phyloP scores from a whole-genome alignment of 92 coral and sea anemone species.

The Meandrina meandrites region DNA sequence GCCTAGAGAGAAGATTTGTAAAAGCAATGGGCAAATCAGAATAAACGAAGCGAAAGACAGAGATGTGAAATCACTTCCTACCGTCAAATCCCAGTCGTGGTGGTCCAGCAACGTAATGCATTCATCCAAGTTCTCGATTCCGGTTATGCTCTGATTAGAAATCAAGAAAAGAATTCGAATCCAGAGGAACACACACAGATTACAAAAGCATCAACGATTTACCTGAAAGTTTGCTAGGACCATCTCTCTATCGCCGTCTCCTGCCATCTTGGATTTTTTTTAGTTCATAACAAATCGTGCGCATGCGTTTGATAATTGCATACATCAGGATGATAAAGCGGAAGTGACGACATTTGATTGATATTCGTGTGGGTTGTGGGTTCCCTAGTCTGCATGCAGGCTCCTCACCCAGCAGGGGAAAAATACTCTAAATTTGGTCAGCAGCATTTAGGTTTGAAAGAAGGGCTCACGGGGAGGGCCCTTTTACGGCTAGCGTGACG shows the following conservation, averaged over 20 bases:
- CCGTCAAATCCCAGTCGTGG: slow-evolving; percentile 98
- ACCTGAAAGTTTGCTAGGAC: slow-evolving; percentile 99
- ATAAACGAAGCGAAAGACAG: neutral
- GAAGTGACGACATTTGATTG: slow-evolving; percentile 21
- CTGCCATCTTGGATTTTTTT: slow-evolving; percentile 91
- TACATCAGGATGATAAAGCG: slow-evolving; percentile 26
- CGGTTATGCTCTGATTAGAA: slow-evolving; percentile 85
- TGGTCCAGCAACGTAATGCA: slow-evolving; percentile 92
- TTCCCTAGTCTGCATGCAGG: too few relatives aligned
- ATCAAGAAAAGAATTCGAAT: neutral
- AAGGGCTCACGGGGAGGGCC: too few relatives aligned
- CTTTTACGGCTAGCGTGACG: too few relatives aligned
- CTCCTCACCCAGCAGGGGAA: too few relatives aligned
- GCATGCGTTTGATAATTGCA: slow-evolving; percentile 60
- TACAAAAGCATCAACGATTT: neutral
- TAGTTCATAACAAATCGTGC: slow-evolving; percentile 35
- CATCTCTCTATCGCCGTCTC: slow-evolving; percentile 97
- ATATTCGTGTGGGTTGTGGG: too few relatives aligned
- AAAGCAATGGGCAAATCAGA: neutral
- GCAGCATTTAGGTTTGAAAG: too few relatives aligned
- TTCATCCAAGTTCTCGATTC: slow-evolving; percentile 95
- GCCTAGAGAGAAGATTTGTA: slow-evolving; percentile 49
- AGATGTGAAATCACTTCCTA: slow-evolving; percentile 41
- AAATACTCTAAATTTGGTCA: too few relatives aligned
- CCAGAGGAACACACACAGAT: neutral